A percentile compares a stretch with the other conserved stretches of the same genome.
Evolutionary conservation across 2,797 vertebrate genomes (phyloP).

Genomic region (Psittacula derbiana): DNA sequence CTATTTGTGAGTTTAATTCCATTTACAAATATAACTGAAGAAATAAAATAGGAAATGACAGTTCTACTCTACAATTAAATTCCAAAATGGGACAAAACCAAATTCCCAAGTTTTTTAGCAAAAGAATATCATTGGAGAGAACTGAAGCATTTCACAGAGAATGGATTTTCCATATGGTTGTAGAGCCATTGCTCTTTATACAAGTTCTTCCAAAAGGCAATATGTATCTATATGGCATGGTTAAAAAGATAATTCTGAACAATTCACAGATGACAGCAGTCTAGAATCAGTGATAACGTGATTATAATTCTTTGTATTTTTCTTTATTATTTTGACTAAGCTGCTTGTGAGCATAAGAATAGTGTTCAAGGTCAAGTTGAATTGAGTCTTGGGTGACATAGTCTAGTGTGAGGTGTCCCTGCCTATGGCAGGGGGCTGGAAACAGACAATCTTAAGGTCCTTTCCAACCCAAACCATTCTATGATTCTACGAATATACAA

Average conservation of each 20-base stretch:
- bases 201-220: neutral
- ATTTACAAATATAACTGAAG: neutral
- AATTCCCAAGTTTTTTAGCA: neutral
- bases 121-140: neutral
- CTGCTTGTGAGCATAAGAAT: neutral
- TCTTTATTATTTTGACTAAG: neutral
- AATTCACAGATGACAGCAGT: neutral
- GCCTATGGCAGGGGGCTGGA: no score
- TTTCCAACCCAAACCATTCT: neutral
- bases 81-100: neutral
- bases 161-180: neutral
- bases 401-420: neutral
- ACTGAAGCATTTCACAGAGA: neutral
- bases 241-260: neutral
- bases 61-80: neutral
- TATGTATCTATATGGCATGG: neutral
- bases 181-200: neutral
- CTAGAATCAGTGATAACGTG: neutral
- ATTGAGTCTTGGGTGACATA: neutral
- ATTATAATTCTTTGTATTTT: neutral
- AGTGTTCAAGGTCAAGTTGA: neutral
- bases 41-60: neutral
- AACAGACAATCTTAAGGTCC: fast-evolving
- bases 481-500: neutral
- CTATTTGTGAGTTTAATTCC: neutral